Evolutionary conservation across 2,113 vertebrate genomes (phyloP).

Genomic region (Rhodinocichla rosea): DNA sequence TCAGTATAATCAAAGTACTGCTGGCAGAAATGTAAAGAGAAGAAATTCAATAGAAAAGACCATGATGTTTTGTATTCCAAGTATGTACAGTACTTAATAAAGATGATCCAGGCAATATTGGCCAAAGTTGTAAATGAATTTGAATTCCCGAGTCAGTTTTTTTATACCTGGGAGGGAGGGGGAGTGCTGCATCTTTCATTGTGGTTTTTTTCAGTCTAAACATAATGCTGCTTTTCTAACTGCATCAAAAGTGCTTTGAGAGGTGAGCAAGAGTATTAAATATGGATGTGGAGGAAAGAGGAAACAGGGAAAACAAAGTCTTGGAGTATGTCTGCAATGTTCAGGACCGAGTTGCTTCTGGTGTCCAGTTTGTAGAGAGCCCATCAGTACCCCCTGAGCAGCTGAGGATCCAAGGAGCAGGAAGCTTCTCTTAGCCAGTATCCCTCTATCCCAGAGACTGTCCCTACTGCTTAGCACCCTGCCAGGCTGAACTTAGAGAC

Average conservation of each 20-base stretch:
- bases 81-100: slow-evolving; percentile 31
- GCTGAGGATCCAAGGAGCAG: not conserved
- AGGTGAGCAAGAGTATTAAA: not conserved
- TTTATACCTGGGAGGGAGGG: not conserved
- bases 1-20: slow-evolving; percentile 8
- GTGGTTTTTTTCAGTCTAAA: not conserved
- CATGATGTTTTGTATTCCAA: not conserved
- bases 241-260: not conserved
- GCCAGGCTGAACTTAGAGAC: not conserved
- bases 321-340: not conserved
- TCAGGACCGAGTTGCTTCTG: not conserved
- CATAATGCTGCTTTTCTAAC: not conserved
- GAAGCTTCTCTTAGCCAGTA: not conserved
- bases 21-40: slow-evolving; percentile 18
- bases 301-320: not conserved
- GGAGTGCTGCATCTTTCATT: not conserved
- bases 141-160: not conserved
- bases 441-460: not conserved
- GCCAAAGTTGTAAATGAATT: not conserved
- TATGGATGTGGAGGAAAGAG: not conserved
- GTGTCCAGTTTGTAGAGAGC: not conserved
- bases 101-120: not conserved
- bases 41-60: not conserved
- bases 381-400: not conserved
- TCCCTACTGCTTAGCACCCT: not conserved